Conservation (phyloP, 2,888 invertebrate species). For the Colletes collaris region DNA sequence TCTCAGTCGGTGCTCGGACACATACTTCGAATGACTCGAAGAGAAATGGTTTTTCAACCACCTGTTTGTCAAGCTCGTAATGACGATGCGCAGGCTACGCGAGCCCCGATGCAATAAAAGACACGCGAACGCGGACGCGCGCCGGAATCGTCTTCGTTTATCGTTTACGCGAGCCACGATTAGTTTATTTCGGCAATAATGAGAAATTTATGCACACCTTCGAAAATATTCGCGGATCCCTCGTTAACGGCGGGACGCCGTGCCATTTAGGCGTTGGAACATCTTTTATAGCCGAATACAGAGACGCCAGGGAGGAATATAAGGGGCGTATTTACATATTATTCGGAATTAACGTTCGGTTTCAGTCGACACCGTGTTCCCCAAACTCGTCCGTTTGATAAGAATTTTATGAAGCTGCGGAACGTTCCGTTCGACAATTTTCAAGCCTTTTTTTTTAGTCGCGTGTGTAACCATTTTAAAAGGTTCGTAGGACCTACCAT, state of each 20-base stretch:
- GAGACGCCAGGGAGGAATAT: too few relatives aligned
- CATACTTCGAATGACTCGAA: constrained; percentile 56
- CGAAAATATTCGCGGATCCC: neutral
- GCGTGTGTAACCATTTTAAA: too few relatives aligned
- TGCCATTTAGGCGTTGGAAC: neutral
- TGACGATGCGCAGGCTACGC: constrained; percentile 23
- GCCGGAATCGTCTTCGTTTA: neutral
- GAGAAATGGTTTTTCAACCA: constrained; percentile 65
- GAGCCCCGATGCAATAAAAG: neutral
- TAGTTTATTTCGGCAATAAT: neutral
- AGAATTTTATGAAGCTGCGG: too few relatives aligned
- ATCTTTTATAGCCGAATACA: too few relatives aligned
- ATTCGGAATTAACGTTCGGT: too few relatives aligned
- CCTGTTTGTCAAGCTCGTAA: constrained; percentile 61
- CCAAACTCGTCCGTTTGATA: too few relatives aligned
- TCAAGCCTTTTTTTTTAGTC: too few relatives aligned
- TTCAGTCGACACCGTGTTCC: too few relatives aligned
- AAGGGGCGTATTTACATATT: too few relatives aligned
- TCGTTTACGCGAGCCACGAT: neutral
- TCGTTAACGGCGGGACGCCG: neutral
- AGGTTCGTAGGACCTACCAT: too few relatives aligned
- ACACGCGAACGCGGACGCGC: too few relatives aligned
- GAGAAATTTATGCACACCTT: neutral
- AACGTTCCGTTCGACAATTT: too few relatives aligned
- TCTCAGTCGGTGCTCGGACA: neutral